Conservation (phyloP, 1,140 invertebrate species). For the Pseudomyrmex cubaensis region DNA sequence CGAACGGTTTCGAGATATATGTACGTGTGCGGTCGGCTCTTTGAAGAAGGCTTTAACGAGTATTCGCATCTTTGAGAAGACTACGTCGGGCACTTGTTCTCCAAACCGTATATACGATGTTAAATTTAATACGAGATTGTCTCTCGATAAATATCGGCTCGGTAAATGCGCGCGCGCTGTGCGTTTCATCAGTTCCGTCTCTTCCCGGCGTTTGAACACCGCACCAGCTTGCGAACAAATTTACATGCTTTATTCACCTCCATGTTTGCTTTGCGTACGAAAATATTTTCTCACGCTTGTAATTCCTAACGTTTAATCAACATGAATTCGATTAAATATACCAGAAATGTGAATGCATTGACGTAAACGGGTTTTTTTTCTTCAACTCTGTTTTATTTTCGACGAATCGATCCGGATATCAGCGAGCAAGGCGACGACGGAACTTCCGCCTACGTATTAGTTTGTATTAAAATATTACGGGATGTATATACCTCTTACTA, state of each 20-base stretch:
- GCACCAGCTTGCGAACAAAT: not conserved
- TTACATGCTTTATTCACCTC: not conserved
- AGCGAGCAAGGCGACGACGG: too few relatives aligned
- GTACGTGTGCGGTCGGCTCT: not conserved
- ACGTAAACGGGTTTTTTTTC: not conserved
- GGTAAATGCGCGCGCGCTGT: too few relatives aligned
- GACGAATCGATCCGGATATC: not conserved
- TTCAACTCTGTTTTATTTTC: not conserved
- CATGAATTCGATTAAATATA: not conserved
- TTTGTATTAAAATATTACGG: not conserved
- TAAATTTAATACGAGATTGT: constrained; percentile 37
- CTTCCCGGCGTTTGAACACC: constrained; percentile 3
- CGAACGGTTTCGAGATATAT: constrained; percentile 4
- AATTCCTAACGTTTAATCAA: constrained; percentile 48
- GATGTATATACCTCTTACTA: not conserved
- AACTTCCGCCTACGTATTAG: not conserved
- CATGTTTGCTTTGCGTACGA: constrained; percentile 17
- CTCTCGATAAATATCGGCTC: constrained; percentile 14
- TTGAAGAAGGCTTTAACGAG: constrained; percentile 24
- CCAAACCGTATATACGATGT: constrained; percentile 4
- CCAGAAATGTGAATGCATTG: constrained; percentile 1
- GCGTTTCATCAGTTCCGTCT: constrained; percentile 14
- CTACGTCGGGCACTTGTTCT: not conserved
- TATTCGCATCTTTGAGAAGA: constrained; percentile 26
- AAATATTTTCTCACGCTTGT: constrained; percentile 35